These are phyloP conservation scores for Electrophaes corylata DNA, from an alignment of 2,888 invertebrate species.

Conservation along the genomic window DNA sequence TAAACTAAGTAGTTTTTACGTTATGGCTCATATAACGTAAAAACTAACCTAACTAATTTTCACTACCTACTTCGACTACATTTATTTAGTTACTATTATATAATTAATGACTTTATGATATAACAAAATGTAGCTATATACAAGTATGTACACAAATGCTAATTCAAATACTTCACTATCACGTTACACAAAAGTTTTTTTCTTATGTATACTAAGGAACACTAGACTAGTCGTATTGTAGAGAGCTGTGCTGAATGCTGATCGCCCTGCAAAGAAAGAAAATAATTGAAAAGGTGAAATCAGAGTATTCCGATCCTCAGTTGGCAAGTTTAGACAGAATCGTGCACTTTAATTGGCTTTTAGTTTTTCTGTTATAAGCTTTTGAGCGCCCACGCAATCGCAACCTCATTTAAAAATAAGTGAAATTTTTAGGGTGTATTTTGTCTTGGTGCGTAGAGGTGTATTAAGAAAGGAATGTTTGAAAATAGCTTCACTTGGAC, in stretches of 20 bases:
- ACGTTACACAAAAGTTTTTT: not conserved
- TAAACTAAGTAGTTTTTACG: slow-evolving; percentile 61
- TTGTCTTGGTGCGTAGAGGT: no score
- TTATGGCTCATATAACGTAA: slow-evolving; percentile 75
- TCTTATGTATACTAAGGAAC: not conserved
- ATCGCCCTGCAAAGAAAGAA: slow-evolving; percentile 14
- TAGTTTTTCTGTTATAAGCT: no score
- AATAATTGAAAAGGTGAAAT: not conserved
- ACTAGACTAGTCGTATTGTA: slow-evolving; percentile 6
- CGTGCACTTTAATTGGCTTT: no score
- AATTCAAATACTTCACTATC: not conserved
- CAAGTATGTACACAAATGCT: not conserved
- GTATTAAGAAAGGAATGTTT: no score
- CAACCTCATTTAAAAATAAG: no score
- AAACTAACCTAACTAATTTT: slow-evolving; percentile 50
- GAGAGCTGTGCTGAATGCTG: slow-evolving; percentile 12
- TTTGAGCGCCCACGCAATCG: no score
- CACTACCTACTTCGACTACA: not conserved
- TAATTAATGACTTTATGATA: not conserved
- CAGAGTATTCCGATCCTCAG: no score
- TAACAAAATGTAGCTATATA: not conserved
- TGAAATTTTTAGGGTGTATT: no score
- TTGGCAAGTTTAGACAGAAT: no score
- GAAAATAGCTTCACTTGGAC: no score
- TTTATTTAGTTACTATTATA: not conserved